Evolutionary conservation across 92 coral and sea anemone species (phyloP).

Genomic region (Umimayanthus chanpuru): DNA sequence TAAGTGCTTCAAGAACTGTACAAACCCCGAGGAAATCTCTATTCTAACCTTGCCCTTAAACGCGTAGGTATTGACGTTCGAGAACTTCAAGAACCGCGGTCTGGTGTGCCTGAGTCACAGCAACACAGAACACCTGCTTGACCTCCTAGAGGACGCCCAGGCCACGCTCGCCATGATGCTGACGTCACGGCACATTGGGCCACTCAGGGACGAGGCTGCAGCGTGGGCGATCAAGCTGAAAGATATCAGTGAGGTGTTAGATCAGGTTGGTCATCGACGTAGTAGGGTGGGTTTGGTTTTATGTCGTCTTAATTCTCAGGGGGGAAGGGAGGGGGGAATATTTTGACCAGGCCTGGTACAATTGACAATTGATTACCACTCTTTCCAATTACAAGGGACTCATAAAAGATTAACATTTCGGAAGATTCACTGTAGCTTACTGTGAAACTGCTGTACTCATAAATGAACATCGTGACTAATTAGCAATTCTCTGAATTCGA

Average conservation of each 20-base stretch:
- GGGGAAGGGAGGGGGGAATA: background rate
- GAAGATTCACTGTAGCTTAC: background rate
- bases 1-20: too few species aligned
- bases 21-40: background rate
- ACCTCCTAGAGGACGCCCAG: conserved; percentile 93
- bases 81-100: conserved; percentile 94
- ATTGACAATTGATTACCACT: too few species aligned
- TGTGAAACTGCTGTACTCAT: too few species aligned
- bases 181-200: conserved; percentile 98
- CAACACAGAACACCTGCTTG: conserved; percentile 89
- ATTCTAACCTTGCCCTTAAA: background rate
- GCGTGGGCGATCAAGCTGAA: conserved; percentile 98
- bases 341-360: too few species aligned
- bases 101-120: conserved; percentile 89
- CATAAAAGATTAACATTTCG: too few species aligned
- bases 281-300: background rate
- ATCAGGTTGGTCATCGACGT: conserved; percentile 66
- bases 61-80: conserved; percentile 84
- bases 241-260: conserved; percentile 93
- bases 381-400: too few species aligned
- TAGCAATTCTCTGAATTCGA: too few species aligned
- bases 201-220: conserved; percentile 96
- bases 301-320: background rate
- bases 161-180: conserved; percentile 96
- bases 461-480: too few species aligned